Evolutionary conservation across 1,140 invertebrate species (phyloP), one percentile per base, ranked within the genome.

Genomic region (Brachionus koreanus): DNA sequence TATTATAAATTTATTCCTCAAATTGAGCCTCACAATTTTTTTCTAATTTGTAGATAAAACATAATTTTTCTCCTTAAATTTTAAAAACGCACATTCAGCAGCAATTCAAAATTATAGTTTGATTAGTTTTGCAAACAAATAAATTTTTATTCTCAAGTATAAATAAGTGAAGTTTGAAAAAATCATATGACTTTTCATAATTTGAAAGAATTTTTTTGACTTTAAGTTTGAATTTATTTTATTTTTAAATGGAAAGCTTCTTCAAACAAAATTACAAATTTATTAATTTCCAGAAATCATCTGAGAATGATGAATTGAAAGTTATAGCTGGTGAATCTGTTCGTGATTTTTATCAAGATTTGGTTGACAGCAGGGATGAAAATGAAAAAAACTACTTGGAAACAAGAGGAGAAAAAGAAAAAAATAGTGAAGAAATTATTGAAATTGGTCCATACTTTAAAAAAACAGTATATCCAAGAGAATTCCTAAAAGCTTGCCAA

Each of bases 191-290:
- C 43, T 43, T 72, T 29, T 29, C 29, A 29, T 29, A 29, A 29
- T 29, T 29, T 16, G 16, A 23, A 57, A 57, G 9, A 9, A 57
- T 19, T 19, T 7, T 57, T 57, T 57, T 57, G 29, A 29, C 29
- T 29, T 29, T 29, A 29, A 29, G 1, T 29, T 29, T 29, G 29
- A 29, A 29, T 2, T 29, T n/a, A n/a, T n/a, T n/a, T n/a, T n/a
- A n/a, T 29, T 29, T 29, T 29, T 29, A 29, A 29, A 65, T 9
- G 10, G 6, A 65, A 65, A 33, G 6, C 12, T 10, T 65, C 33
- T 65, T 65, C n/a, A 74, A 39, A 74, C 69, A 33, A 33, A 74
- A 74, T 19, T 74, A 74, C n/a, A 74, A 74, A 74, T 74, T 74
- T 74, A 74, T 46, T 10, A 49, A 74, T 42, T 74, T 74, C 25